Base-by-base conservation (phyloP, 2,113 vertebrate genomes). In the Dasyprocta punctata region DNA sequence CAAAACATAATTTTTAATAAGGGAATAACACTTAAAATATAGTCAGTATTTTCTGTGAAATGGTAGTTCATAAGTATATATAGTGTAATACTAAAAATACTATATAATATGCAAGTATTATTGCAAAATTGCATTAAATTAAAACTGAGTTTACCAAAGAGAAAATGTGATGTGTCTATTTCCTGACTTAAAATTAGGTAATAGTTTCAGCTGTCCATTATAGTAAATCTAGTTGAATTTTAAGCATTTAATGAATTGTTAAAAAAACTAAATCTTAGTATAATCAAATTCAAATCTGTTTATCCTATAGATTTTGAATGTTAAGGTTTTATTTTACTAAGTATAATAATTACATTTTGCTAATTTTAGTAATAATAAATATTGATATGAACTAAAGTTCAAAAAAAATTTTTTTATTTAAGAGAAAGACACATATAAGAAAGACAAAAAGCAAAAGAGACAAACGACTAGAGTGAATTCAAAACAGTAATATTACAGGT, bases 261-360 rank as follows among this genome's bases (percentile, higher is more conserved):
- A 65, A 87, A n/a, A 47, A 90, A 89, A 36, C 67, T 92, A 44
- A 90, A 65, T 77, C 75, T 52, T 54, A 33, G 20, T 92, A 22
- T 91, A 90, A 80, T 54, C 63, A 86, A 90, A 90, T 90, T 30
- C 14, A 92, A 89, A 85, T 38, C 44, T 90, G 17, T 63, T 80
- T 85, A 38, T 44, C 44, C 20, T 85, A 0, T 75, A 82, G 92
- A 92, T 67, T 61, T 89, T 17, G 81, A 90, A 71, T 94, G 4
- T 49, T 82, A 92, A 8, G 13, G 89, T 87, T 92, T 71, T 73
- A n/a, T 82, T 69, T 69, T 78, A 61, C 33, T 60, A 77, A n/a
- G 86, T 84, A 26, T 63, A 52, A 56, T 56, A 14, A 60, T 86
- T 90, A 4, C 36, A 41, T 56, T 88, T 78, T 95, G 30, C 67